Evolutionary conservation across 2,113 vertebrate genomes (phyloP), one percentile per base, ranked within the genome.

Genomic region (Dromaius novaehollandiae): DNA sequence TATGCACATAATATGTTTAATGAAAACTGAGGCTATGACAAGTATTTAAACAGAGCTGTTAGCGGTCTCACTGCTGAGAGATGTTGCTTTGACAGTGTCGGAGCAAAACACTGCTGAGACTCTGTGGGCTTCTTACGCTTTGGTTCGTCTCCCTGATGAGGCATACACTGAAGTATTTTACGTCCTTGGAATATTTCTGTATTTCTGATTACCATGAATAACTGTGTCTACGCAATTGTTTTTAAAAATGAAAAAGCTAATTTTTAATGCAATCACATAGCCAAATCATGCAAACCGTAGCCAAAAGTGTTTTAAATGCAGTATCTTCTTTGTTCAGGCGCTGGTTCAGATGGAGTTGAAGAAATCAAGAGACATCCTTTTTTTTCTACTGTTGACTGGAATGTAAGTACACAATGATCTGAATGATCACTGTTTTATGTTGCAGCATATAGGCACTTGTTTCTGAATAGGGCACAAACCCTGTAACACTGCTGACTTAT

Each of bases 331-430:
- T 97, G 51, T 63, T 92, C 88, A 99, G 99, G 99, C 93, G 99
- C 99, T 10, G 99, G 99, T 90, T 98, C 99, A 83, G 99, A 99
- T 95, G 99, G 99, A 30, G 99, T 99, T 97, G 99, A 99, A 97
- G 99, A 99, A 98, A 99, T 99, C 97, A 99, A 99, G 98, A 99
- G 98, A 60, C 99, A 99, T 93, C 97, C 98, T 64, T 99, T 99
- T 97, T 99, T 99, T 98, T 98, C 99, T 95, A 99, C 99, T 93
- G 98, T 99, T 97, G 99, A 99, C 98, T 99, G 99, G 99, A 99
- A 99, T 97, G 99, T 99, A 96, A 99, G 99, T 98, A 80, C 32
- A 68, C 46, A 79, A 63, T 44, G 2, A 64, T 63, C 40, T 82
- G 36, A 92, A 46, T 56, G 55, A 30, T 50, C 17, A n/a, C 65